A percentile compares a stretch with the other conserved stretches of the same genome.
Evolutionary conservation across 2,113 vertebrate species (phyloP).

Genomic region (Todiramphus saurophagus): DNA sequence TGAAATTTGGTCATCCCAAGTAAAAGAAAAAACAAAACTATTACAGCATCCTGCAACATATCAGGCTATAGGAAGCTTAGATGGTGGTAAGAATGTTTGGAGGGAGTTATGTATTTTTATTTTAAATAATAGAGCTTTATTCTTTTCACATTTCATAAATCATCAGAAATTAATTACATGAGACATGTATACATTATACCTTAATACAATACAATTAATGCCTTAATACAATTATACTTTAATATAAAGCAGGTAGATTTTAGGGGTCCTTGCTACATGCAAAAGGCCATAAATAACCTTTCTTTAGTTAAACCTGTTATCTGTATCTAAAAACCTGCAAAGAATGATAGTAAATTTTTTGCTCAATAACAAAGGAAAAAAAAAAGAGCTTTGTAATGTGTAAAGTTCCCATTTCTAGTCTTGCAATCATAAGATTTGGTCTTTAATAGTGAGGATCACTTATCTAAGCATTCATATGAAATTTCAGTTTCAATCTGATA

Average conservation of each 20-base stretch:
- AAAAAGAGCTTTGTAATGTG: neutral
- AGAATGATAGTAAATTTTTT: neutral
- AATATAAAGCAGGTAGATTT: neutral
- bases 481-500: neutral
- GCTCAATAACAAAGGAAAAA: neutral
- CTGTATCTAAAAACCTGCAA: neutral
- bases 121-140: neutral
- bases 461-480: neutral
- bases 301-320: neutral
- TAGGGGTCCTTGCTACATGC: neutral
- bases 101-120: neutral
- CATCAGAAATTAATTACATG: neutral
- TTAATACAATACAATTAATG: no score
- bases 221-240: no score
- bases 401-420: neutral
- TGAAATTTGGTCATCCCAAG: neutral
- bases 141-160: neutral
- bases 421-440: neutral
- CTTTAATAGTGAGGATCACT: neutral
- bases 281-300: neutral
- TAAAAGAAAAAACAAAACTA: neutral
- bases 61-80: neutral
- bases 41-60: neutral
- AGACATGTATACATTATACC: neutral
- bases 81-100: neutral